Base-by-base conservation (phyloP, 2,888 invertebrate species). In the Macrosoma leucophasiata region DNA sequence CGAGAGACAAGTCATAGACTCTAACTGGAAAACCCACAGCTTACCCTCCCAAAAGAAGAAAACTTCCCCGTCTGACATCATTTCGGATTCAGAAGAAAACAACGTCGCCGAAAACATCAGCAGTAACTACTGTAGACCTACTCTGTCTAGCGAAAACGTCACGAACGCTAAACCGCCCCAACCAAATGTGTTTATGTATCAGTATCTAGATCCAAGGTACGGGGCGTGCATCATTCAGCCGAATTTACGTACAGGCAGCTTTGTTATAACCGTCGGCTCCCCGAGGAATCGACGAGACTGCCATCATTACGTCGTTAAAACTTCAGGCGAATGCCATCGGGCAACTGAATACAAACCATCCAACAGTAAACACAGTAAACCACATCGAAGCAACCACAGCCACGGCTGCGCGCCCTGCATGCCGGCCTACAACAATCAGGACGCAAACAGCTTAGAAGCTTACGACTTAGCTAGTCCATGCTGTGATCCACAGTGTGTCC, bases 21-120 rank as follows among this genome's bases (percentile, higher is more conserved):
- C 92, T 12, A 93, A 94, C 66, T 94, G 94, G 94, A 95, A 94
- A 75, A 95, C 94, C 0, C 95, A 94, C 64, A 94, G 94, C 62
- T 75, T 95, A 45, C 95, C 95, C 8, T 94, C 94, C 1, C 87
- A 94, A 39, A 94, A 94, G 64, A 91, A 93, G 74, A 90, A 91
- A 33, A 86, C 87, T 1, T 89, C 90, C 2, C 82, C 84, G 2
- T 62, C 78, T 1, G 82, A 84, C 32, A 62, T 72, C 1, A 74
- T 59, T 25, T 84, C 82, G 1, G 84, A 79, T 36, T 65, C 62
- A 3, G 85, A 85, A 33, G 72, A 84, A 12, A 74, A 69, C 39
- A 72, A 69, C 29, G 61, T 63, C n/a, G 73, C 65, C 2, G 87
- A 86, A 36, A 62, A 70, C 43, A 71, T 87, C 2, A 88, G 87